A percentile compares a stretch with the other conserved stretches of the same genome.
These are phyloP conservation scores for Apodemus speciosus DNA, from an alignment of 2,113 vertebrate genomes.

Conservation along the genomic window DNA sequence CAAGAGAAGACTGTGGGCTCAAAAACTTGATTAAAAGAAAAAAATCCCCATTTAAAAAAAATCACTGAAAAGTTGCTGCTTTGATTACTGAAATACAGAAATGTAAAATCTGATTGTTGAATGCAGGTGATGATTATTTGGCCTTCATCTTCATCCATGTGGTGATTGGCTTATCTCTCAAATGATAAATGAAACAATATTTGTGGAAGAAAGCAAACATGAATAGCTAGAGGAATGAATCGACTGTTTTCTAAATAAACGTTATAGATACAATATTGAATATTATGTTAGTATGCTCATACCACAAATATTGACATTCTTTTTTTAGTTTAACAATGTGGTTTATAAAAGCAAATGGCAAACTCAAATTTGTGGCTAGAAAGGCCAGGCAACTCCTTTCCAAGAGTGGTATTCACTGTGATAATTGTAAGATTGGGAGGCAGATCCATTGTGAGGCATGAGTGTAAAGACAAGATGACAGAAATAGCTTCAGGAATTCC, in stretches of 20 bases:
- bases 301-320: background rate
- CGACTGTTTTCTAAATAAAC: background rate
- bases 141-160: background rate
- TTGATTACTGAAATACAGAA: constrained; percentile 25
- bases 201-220: background rate
- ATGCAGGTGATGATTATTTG: background rate
- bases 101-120: background rate
- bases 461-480: background rate
- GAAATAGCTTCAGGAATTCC: background rate
- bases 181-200: background rate
- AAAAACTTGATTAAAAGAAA: background rate
- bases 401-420: background rate
- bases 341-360: background rate
- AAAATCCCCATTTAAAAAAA: background rate
- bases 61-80: background rate
- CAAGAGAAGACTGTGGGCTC: background rate
- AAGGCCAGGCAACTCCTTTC: background rate
- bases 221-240: background rate
- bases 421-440: background rate
- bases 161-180: background rate
- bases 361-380: background rate
- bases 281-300: background rate
- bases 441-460: background rate
- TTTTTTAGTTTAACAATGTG: background rate
- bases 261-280: background rate